Base-by-base conservation (phyloP, 2,888 invertebrate genomes). In the Amphipoea oculea region DNA sequence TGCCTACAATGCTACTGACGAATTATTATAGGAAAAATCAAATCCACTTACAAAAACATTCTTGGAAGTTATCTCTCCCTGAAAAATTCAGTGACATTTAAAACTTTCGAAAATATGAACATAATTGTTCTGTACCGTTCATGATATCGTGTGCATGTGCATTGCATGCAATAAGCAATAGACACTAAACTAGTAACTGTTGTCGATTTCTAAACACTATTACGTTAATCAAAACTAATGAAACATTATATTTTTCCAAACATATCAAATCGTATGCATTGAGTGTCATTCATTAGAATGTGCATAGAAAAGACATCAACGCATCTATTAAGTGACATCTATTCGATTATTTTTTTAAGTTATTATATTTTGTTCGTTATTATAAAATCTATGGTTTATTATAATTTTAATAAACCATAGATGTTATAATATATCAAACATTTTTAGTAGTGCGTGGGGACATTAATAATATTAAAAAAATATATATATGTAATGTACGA, bases 241-340 rank as follows among this genome's bases (percentile, higher is more conserved):
- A 60, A 17, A 42, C 54, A 23, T n/a, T 11, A n/a, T 40, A n/a
- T 71, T 62, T 71, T 17, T 40, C 6, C 5, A 40, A 23, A 57
- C 11, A 40, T 17, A n/a, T 42, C 0, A 63, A 71, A 63, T 60
- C 12, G 17, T 42, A 62, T 62, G 40, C 11, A 40, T 36, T 40
- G 17, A n/a, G 11, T 60, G 54, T 29, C 45, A 51, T 66, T 42
- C 29, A 36, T 51, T 70, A 71, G 40, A 73, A 70, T 67, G 71
- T 83, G 68, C 79, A 79, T 86, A 86, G 80, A 80, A 86, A 86
- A 86, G 86, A 86, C 88, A 86, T 86, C 86, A 86, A 86, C 88
- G 86, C 82, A n/a, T n/a, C n/a, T n/a, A n/a, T n/a, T n/a, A n/a
- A n/a, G n/a, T n/a, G n/a, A n/a, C n/a, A n/a, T n/a, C n/a, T n/a